Conservation (phyloP, 2,797 vertebrate genomes). For the Rhabdophis nuchalis region DNA sequence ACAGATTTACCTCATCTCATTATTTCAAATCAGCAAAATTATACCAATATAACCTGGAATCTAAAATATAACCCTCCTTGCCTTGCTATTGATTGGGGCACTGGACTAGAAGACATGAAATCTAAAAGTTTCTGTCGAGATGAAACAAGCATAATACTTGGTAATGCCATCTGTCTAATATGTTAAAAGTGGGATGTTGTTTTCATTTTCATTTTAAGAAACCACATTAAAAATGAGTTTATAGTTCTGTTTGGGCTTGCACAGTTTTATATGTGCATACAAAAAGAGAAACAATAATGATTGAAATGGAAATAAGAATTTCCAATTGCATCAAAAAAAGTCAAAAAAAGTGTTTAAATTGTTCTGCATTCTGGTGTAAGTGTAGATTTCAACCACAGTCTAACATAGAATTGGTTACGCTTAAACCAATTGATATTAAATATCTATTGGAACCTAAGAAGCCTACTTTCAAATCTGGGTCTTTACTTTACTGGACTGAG, state of each 20-base stretch:
- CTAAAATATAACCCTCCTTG: constrained; percentile 61
- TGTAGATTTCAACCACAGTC: background rate
- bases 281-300: background rate
- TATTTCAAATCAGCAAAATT: constrained; percentile 59
- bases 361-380: background rate
- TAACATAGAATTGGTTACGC: background rate
- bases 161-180: constrained; percentile 42
- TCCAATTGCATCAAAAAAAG: background rate
- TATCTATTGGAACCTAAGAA: background rate
- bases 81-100: constrained; percentile 79
- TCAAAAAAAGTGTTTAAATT: background rate
- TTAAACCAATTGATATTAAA: background rate
- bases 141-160: constrained; percentile 41
- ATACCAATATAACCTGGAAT: constrained; percentile 72
- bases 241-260: background rate
- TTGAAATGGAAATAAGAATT: background rate
- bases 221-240: background rate
- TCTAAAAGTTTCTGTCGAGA: constrained; percentile 26
- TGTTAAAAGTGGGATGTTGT: background rate
- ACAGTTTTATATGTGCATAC: background rate
- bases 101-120: constrained; percentile 47
- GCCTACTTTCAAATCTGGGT: background rate
- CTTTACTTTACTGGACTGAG: background rate
- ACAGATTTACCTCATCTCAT: constrained; percentile 68
- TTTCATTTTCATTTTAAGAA: background rate